Conservation (phyloP, 2,113 vertebrate genomes). For the Oreochromis aureus region DNA sequence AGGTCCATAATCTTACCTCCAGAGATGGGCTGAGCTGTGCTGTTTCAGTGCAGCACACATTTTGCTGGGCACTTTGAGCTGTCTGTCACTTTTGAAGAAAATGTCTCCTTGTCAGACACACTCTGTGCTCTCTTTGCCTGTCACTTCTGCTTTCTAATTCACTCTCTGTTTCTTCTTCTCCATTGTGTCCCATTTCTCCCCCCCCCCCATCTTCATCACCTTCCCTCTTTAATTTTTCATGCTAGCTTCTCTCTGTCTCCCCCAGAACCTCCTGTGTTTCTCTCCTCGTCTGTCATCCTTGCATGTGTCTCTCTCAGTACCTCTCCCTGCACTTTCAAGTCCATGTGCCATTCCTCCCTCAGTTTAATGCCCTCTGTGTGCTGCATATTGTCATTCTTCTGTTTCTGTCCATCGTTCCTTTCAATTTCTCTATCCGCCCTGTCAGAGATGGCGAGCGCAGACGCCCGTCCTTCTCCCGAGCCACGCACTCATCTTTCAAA, state of each 20-base stretch:
- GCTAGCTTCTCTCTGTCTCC: neutral
- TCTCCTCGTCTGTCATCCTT: neutral
- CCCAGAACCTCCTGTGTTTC: neutral
- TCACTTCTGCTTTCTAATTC: neutral
- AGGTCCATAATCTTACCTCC: neutral
- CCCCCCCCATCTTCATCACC: neutral
- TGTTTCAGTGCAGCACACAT: slow-evolving; percentile 1
- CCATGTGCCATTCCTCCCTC: neutral
- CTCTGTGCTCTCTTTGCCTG: neutral
- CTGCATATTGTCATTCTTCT: slow-evolving; percentile 13
- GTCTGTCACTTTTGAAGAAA: slow-evolving; percentile 25
- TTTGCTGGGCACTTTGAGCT: slow-evolving; percentile 37
- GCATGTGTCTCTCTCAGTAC: neutral
- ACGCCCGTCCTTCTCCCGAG: slow-evolving; percentile 16
- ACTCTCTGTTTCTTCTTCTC: neutral
- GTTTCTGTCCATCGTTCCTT: slow-evolving; percentile 8
- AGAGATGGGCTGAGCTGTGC: neutral
- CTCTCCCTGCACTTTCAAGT: slow-evolving; percentile 2
- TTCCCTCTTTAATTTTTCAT: slow-evolving; percentile 33
- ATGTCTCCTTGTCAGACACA: slow-evolving; percentile 3
- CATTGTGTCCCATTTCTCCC: neutral
- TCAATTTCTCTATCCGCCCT: neutral
- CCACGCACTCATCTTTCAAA: neutral
- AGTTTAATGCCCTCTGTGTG: slow-evolving; percentile 21
- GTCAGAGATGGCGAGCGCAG: slow-evolving; percentile 33